A percentile compares a stretch with the other conserved stretches of the same genome.
These are phyloP conservation scores for Gnathonemus longibarbis DNA, from an alignment of 2,113 vertebrate genomes.

Conservation along the genomic window DNA sequence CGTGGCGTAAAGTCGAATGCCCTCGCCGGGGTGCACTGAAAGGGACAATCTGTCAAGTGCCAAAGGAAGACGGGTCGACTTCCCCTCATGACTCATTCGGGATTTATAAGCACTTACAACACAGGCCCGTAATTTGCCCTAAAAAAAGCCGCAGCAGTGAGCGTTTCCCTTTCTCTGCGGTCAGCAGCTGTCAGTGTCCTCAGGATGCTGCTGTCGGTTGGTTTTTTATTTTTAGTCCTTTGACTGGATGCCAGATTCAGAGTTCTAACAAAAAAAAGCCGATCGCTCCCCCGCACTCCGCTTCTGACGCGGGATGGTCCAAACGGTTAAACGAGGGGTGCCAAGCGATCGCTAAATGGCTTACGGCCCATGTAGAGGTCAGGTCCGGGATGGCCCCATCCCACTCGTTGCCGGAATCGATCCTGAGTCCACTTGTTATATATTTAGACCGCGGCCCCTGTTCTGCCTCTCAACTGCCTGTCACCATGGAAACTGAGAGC, in stretches of 20 bases:
- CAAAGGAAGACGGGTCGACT: neutral
- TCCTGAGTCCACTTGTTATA: constrained; percentile 22
- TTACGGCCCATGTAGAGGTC: neutral
- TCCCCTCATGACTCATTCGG: neutral
- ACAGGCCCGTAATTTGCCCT: neutral
- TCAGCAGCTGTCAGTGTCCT: constrained; percentile 17
- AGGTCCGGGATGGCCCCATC: neutral
- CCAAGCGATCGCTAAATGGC: neutral
- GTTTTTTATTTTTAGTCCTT: constrained; percentile 32
- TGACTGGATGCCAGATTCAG: constrained; percentile 26
- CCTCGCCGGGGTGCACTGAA: neutral
- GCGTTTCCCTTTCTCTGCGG: neutral
- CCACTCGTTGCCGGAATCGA: neutral
- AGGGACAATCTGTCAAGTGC: neutral
- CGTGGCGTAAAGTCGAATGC: neutral
- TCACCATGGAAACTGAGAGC: constrained; percentile 31
- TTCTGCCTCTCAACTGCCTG: constrained; percentile 26
- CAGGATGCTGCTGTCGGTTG: constrained; percentile 12
- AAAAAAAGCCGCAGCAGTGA: neutral
- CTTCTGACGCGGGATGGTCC: neutral
- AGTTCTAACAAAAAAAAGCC: constrained; percentile 21
- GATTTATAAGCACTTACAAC: neutral
- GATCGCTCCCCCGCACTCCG: constrained; percentile 14
- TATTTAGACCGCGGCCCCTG: constrained; percentile 24
- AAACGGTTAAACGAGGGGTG: neutral